Base-by-base conservation (phyloP, 2,113 vertebrate species). In the Gallinago undulata region DNA sequence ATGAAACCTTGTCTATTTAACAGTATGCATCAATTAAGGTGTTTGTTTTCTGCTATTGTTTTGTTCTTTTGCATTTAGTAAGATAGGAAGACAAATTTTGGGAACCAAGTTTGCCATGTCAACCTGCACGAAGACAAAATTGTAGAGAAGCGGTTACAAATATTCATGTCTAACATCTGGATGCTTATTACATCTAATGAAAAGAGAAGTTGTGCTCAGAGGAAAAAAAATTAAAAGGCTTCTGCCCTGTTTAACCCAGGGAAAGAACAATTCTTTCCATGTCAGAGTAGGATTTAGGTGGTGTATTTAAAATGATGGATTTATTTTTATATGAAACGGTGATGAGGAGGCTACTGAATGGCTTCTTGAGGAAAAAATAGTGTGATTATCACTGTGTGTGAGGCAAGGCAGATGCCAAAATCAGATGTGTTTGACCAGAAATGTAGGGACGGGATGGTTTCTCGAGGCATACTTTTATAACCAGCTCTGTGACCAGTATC, bases 1-100 rank as follows among this genome's bases (percentile, higher is more conserved):
- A 33, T 47, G 59, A 43, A 66, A 12, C 24, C 31, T 7, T 79
- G 13, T 87, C 69, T 68, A 1, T 25, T 28, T 57, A 21, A 45
- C 48, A 21, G 4, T 24, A 1, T 63, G 63, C 17, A 9, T 53
- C 21, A 37, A 0, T 62, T 75, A 22, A 13, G 14, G 8, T 15
- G 15, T 19, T 66, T 48, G 3, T 55, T 64, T 80, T 28, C 47
- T 90, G n/a, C 66, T 84, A 22, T 41, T 35, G 16, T 39, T 37
- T 12, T 6, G 1, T 43, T 35, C 14, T 73, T 91, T 53, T 79
- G 27, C 21, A 21, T 67, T 76, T 63, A 63, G 41, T 43, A 63
- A 66, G 22, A 27, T 23, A 6, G 28, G 43, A 67, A 78, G 77
- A 35, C 48, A 72, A 39, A 55, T 55, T 23, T 48, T 43, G 21